Percentiles rank a stretch among this genome's conserved stretches.
These are phyloP conservation scores for Meganola albula DNA, from an alignment of 2,888 invertebrate genomes.

Conservation along the genomic window DNA sequence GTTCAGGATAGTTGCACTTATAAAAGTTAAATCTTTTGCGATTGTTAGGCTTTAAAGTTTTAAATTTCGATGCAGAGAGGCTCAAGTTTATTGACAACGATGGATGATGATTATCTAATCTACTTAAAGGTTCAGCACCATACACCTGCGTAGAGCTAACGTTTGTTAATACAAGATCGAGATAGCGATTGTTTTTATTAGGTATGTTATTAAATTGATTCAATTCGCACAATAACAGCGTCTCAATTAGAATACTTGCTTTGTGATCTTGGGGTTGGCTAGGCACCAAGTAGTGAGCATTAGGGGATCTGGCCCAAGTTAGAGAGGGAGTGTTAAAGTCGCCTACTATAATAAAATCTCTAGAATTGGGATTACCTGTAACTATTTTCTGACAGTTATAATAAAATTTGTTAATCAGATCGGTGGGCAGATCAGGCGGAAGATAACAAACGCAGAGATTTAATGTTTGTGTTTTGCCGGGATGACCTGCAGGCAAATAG, in stretches of 20 bases:
- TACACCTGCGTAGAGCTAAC: neutral
- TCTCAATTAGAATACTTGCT: neutral
- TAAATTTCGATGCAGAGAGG: neutral
- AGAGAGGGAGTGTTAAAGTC: constrained; percentile 4
- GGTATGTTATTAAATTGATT: neutral
- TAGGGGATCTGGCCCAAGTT: neutral
- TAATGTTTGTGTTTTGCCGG: too few relatives aligned
- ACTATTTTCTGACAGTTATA: constrained; percentile 3
- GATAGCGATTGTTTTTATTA: neutral
- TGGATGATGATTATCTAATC: neutral
- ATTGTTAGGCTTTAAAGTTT: neutral
- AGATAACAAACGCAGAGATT: constrained; percentile 4
- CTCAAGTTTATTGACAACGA: neutral
- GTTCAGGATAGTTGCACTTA: neutral
- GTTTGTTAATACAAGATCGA: neutral
- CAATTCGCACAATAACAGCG: neutral
- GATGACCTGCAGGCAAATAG: too few relatives aligned
- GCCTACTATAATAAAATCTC: neutral
- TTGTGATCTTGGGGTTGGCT: neutral
- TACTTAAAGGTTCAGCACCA: neutral
- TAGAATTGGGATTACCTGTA: neutral
- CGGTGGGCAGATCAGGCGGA: neutral
- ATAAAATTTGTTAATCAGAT: neutral
- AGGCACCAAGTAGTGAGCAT: neutral
- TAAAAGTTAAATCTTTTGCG: neutral